Base-by-base conservation (phyloP, 2,888 invertebrate species). In the Acronicta alni region DNA sequence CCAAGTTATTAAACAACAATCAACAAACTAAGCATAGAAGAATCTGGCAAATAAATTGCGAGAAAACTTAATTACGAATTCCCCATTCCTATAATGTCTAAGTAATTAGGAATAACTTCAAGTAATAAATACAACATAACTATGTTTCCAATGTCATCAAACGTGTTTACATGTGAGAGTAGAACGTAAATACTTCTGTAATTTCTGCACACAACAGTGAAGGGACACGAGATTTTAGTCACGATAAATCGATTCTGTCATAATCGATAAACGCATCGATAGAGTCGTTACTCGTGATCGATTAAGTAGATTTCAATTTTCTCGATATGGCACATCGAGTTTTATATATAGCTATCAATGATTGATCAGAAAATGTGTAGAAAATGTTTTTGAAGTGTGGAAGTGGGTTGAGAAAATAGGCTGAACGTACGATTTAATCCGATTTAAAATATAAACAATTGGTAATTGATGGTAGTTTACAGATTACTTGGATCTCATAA, bases 151-250 rank as follows among this genome's bases (percentile, higher is more conserved):
- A 64, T 69, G 62, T 62, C 61, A 73, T 64, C 72, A 51, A 69
- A 76, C 77, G 61, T 73, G 84, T 84, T 84, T 77, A 71, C 72
- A 73, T 66, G 76, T 74, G 76, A 85, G 79, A 79, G 77, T 52
- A 72, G 66, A 70, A 64, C 72, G 63, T 72, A 77, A 71, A 84
- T 84, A 82, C 81, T 77, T 78, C 67, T 65, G 60, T 75, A 73
- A 77, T 77, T 77, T 73, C 67, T 74, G 56, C 63, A 60, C 65
- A 62, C 35, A 57, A 65, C 72, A 69, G 69, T 72, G 61, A 67
- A 62, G 73, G 63, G 68, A 66, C 66, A 45, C 10, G 41, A 72
- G 54, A 59, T 53, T 30, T 26, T 38, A 48, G 47, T 30, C 26
- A 41, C 47, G 67, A 69, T 72, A 67, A 69, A 69, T 69, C 45